These are phyloP conservation scores for Strigamia maritima DNA, from an alignment of 2,888 invertebrate genomes.

Conservation along the genomic window DNA sequence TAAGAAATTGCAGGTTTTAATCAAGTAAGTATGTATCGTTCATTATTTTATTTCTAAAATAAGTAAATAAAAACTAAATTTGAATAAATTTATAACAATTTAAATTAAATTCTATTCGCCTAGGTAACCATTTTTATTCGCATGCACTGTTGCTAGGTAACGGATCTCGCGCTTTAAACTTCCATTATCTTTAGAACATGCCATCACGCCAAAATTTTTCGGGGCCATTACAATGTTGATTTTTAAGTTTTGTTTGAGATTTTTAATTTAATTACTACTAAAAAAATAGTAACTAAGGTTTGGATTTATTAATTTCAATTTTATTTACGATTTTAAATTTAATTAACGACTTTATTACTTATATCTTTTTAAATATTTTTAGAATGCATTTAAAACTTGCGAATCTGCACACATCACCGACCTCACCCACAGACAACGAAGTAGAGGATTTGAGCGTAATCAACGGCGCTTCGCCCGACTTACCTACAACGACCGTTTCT, in stretches of 20 bases:
- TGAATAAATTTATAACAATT: background rate
- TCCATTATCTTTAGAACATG: background rate
- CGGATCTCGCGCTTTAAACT: background rate
- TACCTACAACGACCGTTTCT: background rate
- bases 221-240: background rate
- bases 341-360: background rate
- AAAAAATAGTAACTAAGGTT: background rate
- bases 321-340: background rate
- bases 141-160: background rate
- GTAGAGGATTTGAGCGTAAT: background rate
- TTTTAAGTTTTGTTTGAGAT: background rate
- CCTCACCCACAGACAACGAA: background rate
- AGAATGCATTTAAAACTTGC: constrained; percentile 16
- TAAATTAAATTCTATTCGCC: background rate
- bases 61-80: background rate
- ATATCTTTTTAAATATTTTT: background rate
- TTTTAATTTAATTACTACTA: background rate
- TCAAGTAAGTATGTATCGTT: background rate
- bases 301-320: background rate
- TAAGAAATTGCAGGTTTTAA: constrained; percentile 1
- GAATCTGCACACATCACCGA: background rate
- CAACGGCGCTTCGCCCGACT: background rate
- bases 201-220: background rate
- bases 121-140: background rate
- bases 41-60: background rate